A percentile compares a stretch with the other conserved stretches of the same genome.
Conservation (phyloP, 2,888 invertebrate species). For the Zygogramma bicolorata region DNA sequence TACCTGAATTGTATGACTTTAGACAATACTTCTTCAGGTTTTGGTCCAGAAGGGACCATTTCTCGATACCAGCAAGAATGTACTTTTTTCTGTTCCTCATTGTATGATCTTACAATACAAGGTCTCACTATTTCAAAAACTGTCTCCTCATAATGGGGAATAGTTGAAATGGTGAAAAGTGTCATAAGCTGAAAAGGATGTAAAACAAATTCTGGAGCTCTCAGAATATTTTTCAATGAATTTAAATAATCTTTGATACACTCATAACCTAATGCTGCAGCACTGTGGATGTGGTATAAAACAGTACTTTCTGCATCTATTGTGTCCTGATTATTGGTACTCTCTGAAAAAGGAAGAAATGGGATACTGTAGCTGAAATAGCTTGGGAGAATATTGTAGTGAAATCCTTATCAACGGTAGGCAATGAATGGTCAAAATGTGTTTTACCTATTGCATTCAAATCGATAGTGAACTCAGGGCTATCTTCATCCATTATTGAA, state of each 20-base stretch:
- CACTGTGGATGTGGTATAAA: constrained; percentile 71
- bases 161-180: constrained; percentile 69
- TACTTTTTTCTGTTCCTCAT: constrained; percentile 59
- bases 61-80: constrained; percentile 71
- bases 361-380: constrained; percentile 25
- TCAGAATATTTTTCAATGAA: constrained; percentile 67
- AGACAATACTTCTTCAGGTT: constrained; percentile 65
- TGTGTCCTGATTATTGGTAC: constrained; percentile 68
- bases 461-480: constrained; percentile 51
- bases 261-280: constrained; percentile 65
- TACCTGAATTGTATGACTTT: constrained; percentile 69
- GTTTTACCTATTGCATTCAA: constrained; percentile 60
- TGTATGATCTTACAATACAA: constrained; percentile 57
- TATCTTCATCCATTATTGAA: constrained; percentile 45
- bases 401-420: too few relatives aligned
- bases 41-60: constrained; percentile 61
- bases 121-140: constrained; percentile 64
- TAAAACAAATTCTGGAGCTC: constrained; percentile 72
- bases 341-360: constrained; percentile 62
- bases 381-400: too few relatives aligned
- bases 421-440: too few relatives aligned
- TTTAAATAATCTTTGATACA: constrained; percentile 67
- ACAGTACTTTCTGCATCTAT: constrained; percentile 74
- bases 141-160: constrained; percentile 66
- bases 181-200: constrained; percentile 76